phyloP scores from a whole-genome alignment of 2,113 vertebrate genomes.

The Neolamprologus modestus region DNA sequence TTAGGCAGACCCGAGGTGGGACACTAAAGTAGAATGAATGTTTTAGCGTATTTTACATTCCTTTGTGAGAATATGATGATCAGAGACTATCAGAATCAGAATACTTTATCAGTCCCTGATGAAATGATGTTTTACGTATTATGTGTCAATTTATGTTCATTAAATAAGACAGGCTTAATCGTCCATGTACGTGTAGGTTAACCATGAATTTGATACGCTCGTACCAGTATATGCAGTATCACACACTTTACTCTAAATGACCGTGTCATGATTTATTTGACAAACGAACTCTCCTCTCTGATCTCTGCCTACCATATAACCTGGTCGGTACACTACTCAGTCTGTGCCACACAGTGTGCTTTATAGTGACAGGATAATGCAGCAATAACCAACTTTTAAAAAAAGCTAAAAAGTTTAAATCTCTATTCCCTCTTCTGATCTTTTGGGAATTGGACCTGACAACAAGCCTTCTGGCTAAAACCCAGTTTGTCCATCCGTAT shows the following conservation, averaged over 20 bases:
- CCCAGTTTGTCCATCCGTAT: background rate
- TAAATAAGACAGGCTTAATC: background rate
- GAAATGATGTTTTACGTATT: background rate
- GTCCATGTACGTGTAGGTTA: background rate
- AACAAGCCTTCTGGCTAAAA: background rate
- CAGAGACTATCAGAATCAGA: background rate
- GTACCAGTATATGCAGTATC: background rate
- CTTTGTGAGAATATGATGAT: background rate
- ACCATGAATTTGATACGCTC: background rate
- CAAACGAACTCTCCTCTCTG: background rate
- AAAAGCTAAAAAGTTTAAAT: background rate
- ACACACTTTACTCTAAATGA: background rate
- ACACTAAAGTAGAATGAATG: background rate
- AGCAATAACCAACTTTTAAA: background rate
- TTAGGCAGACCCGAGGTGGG: background rate
- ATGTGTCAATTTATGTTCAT: background rate
- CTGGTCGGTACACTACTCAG: background rate
- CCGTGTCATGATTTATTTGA: background rate
- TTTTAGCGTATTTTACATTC: background rate
- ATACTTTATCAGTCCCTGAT: background rate
- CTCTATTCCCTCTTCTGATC: rapidly evolving
- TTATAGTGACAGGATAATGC: background rate
- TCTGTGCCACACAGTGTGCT: background rate
- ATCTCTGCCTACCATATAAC: background rate
- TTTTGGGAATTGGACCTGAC: background rate